phyloP scores from a whole-genome alignment of 2,888 invertebrate genomes.

The Scaptomyza cyrtandrae region DNA sequence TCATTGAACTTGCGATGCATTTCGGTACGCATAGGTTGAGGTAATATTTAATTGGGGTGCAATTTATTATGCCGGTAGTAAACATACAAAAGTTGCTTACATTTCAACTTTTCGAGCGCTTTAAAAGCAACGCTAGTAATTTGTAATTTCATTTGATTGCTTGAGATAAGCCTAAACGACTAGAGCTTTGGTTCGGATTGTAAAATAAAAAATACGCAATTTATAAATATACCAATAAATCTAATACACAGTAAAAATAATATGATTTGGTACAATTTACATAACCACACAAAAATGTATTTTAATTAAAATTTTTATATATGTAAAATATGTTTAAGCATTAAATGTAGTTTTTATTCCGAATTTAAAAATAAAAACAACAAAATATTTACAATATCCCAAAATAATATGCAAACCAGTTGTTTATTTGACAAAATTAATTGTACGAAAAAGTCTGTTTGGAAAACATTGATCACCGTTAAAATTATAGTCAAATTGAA shows the following conservation, averaged over 20 bases:
- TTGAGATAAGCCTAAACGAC: constrained; percentile 9
- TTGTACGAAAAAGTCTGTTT: too few relatives aligned
- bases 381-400: too few relatives aligned
- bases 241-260: neutral
- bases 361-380: too few relatives aligned
- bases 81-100: constrained; percentile 17
- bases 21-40: neutral
- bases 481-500: too few relatives aligned
- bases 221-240: neutral
- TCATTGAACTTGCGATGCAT: constrained; percentile 59
- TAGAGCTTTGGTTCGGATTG: constrained; percentile 8
- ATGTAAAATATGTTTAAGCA: too few relatives aligned
- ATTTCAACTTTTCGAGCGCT: neutral
- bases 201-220: neutral
- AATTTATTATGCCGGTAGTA: constrained; percentile 30
- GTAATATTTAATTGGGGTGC: constrained; percentile 49
- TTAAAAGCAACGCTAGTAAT: neutral
- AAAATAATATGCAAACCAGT: too few relatives aligned
- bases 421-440: too few relatives aligned
- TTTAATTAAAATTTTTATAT: too few relatives aligned
- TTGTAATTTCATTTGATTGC: neutral
- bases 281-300: too few relatives aligned
- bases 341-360: too few relatives aligned
- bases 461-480: too few relatives aligned
- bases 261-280: too few relatives aligned